Evolutionary conservation across 1,140 invertebrate genomes (phyloP), one percentile per base, ranked within the genome.

Genomic region (Bombus sibiricus): DNA sequence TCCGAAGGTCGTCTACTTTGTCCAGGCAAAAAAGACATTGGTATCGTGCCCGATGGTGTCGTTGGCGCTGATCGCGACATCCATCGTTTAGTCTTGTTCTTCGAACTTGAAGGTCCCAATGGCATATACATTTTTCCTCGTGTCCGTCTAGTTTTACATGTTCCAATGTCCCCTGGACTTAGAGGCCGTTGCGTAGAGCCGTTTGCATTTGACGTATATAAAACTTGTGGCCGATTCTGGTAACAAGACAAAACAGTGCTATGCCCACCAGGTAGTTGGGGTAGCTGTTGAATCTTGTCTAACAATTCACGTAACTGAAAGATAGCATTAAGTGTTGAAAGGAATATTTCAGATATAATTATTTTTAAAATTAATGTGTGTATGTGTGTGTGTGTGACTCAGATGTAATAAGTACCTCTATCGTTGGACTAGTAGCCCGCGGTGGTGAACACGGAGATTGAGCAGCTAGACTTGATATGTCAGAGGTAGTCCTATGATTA

Each of bases 351-450:
- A 53, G 22, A 64, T 66, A 4, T n/a, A 57, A 57, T 1, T 6
- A 32, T 32, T 32, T 73, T 15, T 4, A 15, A 15, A n/a, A 43
- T 5, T 18, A 32, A 3, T 59, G 8, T 64, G 1, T 12, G 0
- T 32, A 0, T 32, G 5, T 8, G 13, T 15, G 43, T 39, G 39
- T 10, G 10, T 62, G 28, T 32, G 9, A 34, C 34, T 34, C 10
- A 18, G 10, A 9, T 10, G 4, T 12, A 43, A 34, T 28, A 72
- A 74, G 62, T 91, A 95, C 96, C 93, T 97, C 97, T 86, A 96
- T 96, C 25, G 97, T 98, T 4, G 97, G 97, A 91, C 97, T 97
- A 15, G 97, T 98, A 18, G 97, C 97, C 90, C 97, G 96, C 0
- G 97, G 97, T 3, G 97, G 97, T 2, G 97, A 98, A 88, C 97